Base-by-base conservation (phyloP, 2,888 invertebrate species). In the Eupithecia inturbata region DNA sequence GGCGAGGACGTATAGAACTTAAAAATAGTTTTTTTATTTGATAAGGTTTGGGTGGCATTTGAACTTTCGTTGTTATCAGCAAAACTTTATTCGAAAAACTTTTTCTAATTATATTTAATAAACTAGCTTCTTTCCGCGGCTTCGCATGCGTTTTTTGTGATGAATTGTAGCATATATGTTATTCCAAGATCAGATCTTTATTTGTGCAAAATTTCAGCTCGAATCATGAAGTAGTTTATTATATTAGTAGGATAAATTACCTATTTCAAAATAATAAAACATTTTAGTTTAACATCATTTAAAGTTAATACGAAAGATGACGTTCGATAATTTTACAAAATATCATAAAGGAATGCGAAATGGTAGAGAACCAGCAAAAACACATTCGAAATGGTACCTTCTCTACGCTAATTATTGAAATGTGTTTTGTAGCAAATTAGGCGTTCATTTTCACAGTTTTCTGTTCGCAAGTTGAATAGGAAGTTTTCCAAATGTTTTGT, bases 401-500 rank as follows among this genome's bases (percentile, higher is more conserved):
- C 12, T 57, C 26, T 57, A 10, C 49, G 57, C 82, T 86, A 87
- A 91, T 89, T 86, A 89, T 82, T 60, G 74, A 85, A 91, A 92
- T 88, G 89, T 90, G 89, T 88, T 86, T 79, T 79, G 76, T 74
- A 78, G 86, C 89, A 90, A 92, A 92, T 92, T 89, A 88, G 82
- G 85, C 89, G 85, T 86, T 84, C 80, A 85, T 85, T 83, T 89
- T 91, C 89, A 91, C 91, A 26, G 26, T 57, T 57, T 57, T 26
- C 22, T 26, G 57, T 57, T 57, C 57, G 12, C 57, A 57, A 26
- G 57, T 57, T 57, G 26, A 12, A 12, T 22, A 22, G 12, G 12
- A 12, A 26, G 12, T 57, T 26, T 26, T 1, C 26, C 57, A 26
- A 57, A 57, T 53, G 22, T 57, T 22, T 22, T 53, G n/a, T 49